Conservation (phyloP, 2,888 invertebrate species). For the Harmothoe impar region DNA sequence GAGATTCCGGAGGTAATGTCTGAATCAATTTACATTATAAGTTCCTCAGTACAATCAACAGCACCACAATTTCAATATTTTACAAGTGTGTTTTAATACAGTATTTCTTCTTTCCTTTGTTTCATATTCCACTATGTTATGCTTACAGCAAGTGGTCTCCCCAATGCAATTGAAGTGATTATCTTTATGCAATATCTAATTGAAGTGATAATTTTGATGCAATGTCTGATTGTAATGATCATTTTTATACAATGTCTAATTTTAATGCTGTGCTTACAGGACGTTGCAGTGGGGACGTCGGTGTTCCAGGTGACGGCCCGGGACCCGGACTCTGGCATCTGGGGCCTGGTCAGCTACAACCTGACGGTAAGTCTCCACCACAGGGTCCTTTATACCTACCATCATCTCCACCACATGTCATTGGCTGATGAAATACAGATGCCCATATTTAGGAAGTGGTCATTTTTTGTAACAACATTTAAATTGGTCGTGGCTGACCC, state of each 20-base stretch:
- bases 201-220: too few species aligned
- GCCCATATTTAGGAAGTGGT: not conserved
- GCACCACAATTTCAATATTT: too few species aligned
- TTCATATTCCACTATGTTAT: not conserved
- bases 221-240: too few species aligned
- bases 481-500: too few species aligned
- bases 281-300: conserved; percentile 55
- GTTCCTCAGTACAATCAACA: too few species aligned
- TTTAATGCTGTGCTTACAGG: conserved; percentile 64
- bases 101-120: not conserved
- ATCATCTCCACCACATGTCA: not conserved
- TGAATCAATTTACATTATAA: too few species aligned
- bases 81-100: too few species aligned
- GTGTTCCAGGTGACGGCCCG: conserved; percentile 65
- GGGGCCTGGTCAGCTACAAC: conserved; percentile 68
- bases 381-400: not conserved
- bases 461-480: too few species aligned
- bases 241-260: too few species aligned
- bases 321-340: conserved; percentile 67
- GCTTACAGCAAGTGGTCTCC: too few species aligned
- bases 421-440: not conserved
- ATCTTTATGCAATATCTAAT: too few species aligned
- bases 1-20: conserved; percentile 68
- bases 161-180: too few species aligned
- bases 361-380: conserved; percentile 66